These are phyloP conservation scores for Agrotis clavis DNA, from an alignment of 2,888 invertebrate species.

Conservation along the genomic window DNA sequence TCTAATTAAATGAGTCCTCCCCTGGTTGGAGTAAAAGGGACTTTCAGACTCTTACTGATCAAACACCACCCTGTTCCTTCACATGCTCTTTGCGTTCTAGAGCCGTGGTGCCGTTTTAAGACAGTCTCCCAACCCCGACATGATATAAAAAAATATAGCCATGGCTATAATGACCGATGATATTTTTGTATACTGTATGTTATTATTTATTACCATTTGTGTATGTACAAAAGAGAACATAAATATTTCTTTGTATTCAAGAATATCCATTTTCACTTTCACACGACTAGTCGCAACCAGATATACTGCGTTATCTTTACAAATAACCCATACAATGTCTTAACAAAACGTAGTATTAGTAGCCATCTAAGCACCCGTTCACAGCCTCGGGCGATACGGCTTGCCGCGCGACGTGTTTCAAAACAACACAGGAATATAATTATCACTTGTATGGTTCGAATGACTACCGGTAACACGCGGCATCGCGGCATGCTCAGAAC, in stretches of 20 bases:
- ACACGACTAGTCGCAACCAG: slow-evolving; percentile 17
- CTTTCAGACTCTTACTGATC: too few relatives aligned
- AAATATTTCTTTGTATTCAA: slow-evolving; percentile 26
- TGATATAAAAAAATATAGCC: too few relatives aligned
- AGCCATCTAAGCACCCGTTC: not conserved
- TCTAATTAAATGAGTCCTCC: too few relatives aligned
- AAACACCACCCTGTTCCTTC: too few relatives aligned
- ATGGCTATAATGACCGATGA: too few relatives aligned
- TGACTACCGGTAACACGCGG: not conserved
- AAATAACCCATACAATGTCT: slow-evolving; percentile 48
- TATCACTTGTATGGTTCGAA: not conserved
- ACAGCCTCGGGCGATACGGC: not conserved
- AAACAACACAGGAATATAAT: too few relatives aligned
- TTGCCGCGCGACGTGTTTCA: not conserved
- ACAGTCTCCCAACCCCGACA: too few relatives aligned
- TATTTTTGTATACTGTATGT: not conserved
- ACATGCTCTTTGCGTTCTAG: too few relatives aligned
- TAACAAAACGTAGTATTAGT: slow-evolving; percentile 40
- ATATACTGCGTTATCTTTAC: slow-evolving; percentile 40
- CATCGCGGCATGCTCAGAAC: not conserved
- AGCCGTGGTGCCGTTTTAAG: not conserved
- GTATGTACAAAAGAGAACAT: slow-evolving; percentile 4
- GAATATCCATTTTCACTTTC: slow-evolving; percentile 34
- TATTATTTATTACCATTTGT: slow-evolving; percentile 1
- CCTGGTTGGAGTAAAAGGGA: too few relatives aligned